Evolutionary conservation across 2,797 vertebrate species (phyloP), one percentile per base, ranked within the genome.

Genomic region (Telmatherina bonti): DNA sequence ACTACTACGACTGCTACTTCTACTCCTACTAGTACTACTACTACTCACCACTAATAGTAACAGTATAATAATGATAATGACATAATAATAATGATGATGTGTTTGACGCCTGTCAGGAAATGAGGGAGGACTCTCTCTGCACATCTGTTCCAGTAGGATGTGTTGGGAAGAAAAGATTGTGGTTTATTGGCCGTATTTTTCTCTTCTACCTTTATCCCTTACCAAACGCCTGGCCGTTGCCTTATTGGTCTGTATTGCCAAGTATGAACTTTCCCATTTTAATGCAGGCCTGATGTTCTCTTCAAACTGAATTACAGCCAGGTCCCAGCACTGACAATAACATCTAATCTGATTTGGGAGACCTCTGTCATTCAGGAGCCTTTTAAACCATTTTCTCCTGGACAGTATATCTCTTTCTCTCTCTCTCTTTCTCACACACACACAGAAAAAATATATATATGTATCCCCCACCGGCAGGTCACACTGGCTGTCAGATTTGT

Each of bases 281-380:
- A 91, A 93, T 88, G 83, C 81, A 78, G 81, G 78, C 80, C 83
- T 86, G 91, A 90, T 91, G 87, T 90, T 92, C 87, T 93, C 89
- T 75, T 92, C 90, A 94, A 94, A 94, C 93, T 92, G 89, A 92
- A 94, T 95, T 94, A 95, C 87, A 79, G 85, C 78, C 87, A 76
- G 82, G 90, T 90, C 88, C 88, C 91, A 85, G 91, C 90, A 91
- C 93, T 90, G 86, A 93, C 93, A 94, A 94, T 95, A 95, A 94
- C 90, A 87, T 89, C 84, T 94, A 94, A 95, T 95, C 90, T 90
- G 86, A 92, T 94, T 93, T 91, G 92, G 92, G 92, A 89, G 85
- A 85, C 74, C 85, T 81, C 81, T 90, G 90, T 91, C 88, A 90
- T 91, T 91, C 87, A 88, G 83, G 78, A 91, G 79, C 84, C 74